These are phyloP conservation scores for Phalanger gymnotis DNA, from an alignment of 2,797 vertebrate genomes.

Conservation along the genomic window DNA sequence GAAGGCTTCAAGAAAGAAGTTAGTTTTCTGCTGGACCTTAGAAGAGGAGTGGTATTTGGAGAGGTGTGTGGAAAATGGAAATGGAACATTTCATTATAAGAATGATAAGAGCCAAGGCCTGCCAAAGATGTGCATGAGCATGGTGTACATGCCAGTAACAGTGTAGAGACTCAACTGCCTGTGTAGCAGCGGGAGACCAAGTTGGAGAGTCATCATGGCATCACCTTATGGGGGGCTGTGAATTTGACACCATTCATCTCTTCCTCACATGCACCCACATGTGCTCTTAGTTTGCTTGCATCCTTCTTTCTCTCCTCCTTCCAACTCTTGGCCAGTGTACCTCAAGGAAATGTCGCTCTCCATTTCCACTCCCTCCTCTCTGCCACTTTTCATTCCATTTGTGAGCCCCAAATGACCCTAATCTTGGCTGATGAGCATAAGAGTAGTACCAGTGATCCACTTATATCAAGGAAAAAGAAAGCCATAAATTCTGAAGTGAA, in stretches of 20 bases:
- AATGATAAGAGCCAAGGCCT: not conserved
- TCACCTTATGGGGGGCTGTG: not conserved
- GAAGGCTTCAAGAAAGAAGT: slow-evolving; percentile 2
- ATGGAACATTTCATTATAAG: not conserved
- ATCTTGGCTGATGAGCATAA: slow-evolving; percentile 42
- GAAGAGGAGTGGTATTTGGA: not conserved
- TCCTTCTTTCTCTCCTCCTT: slow-evolving; percentile 3
- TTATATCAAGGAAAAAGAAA: slow-evolving; percentile 54
- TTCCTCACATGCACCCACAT: not conserved
- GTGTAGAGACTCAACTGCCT: not conserved
- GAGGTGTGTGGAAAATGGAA: not conserved
- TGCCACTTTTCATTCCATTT: slow-evolving; percentile 32
- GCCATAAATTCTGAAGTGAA: slow-evolving; percentile 43
- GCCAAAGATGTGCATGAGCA: not conserved
- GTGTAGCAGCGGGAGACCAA: not conserved
- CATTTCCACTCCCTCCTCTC: not conserved
- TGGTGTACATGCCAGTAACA: not conserved
- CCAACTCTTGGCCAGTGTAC: slow-evolving; percentile 17
- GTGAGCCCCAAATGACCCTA: slow-evolving; percentile 24
- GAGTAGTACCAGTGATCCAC: slow-evolving; percentile 24
- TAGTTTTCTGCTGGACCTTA: not conserved
- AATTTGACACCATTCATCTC: slow-evolving; percentile 9
- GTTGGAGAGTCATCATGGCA: not conserved
- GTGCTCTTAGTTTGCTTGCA: slow-evolving; percentile 38
- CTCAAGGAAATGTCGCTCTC: slow-evolving; percentile 29